Base-by-base conservation (phyloP, 2,888 invertebrate genomes). In the Dendrolimus pini region DNA sequence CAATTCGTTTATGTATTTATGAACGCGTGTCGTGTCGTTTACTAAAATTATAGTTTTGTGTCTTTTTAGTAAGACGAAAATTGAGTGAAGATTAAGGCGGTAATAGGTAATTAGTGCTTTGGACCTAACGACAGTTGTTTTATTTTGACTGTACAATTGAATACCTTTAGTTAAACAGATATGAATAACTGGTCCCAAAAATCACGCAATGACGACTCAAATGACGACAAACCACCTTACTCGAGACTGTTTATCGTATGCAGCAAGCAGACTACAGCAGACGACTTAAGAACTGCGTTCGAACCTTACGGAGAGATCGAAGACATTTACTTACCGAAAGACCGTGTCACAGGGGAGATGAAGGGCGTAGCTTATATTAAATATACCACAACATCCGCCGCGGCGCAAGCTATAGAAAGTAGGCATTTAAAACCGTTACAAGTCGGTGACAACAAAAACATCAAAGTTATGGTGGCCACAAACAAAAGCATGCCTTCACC, bases 321-420 rank as follows among this genome's bases (percentile, higher is more conserved):
- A 82, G 96, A 97, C 80, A 91, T 98, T 60, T 96, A 96, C 93
- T 94, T 97, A 72, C 96, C 98, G 10, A 96, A 94, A 84, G 97
- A 98, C 77, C 94, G 95, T 60, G 92, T 89, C 64, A 94, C 95
- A 41, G 96, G 96, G 54, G 96, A 96, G 68, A 94, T 95, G 67
- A 98, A 97, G 93, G 97, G 98, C 57, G 95, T 98, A 61, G 96
- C 96, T 0, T 98, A 98, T 77, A 95, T 98, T 10, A 98, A 98
- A 79, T 98, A 94, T 83, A 91, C 93, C 0, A 98, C 97, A 89
- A 97, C 98, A 0, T 97, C 98, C 0, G 96, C 97, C 75, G 98
- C 98, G 2, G 98, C 98, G 7, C 89, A 92, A 57, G 98, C 98
- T 1, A 93, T 98, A 71, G 96, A 97, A 80, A 95, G 95, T 67